phyloP scores from a whole-genome alignment of 2,113 vertebrate species.

The Dunckerocampus dactyliophorus region DNA sequence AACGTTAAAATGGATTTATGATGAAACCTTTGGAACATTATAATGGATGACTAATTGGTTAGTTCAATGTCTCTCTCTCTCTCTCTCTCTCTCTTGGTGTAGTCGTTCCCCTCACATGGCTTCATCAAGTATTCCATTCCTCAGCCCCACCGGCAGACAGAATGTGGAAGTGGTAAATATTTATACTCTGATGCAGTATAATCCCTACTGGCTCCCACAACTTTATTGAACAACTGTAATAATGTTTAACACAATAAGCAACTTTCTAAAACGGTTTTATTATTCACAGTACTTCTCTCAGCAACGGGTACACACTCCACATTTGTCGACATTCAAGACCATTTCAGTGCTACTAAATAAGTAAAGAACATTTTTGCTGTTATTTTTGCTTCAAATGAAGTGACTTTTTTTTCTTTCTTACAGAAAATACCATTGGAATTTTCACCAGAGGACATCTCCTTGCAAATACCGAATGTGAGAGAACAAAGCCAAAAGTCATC shows the following conservation, averaged over 20 bases:
- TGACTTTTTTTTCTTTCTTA: slow-evolving; percentile 32
- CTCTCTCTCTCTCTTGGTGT: slow-evolving; percentile 1
- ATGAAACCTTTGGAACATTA: too few relatives aligned
- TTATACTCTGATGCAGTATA: background rate
- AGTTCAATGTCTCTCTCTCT: background rate
- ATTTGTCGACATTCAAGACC: background rate
- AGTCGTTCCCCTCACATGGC: slow-evolving; percentile 53
- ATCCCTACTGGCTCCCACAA: background rate
- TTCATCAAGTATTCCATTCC: slow-evolving; percentile 73
- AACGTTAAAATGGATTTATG: too few relatives aligned
- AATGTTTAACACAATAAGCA: background rate
- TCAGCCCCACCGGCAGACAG: slow-evolving; percentile 70
- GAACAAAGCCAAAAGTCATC: background rate
- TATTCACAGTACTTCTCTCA: slow-evolving; percentile 65
- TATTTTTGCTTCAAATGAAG: slow-evolving; percentile 50
- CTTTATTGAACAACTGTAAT: background rate
- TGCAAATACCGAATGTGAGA: slow-evolving; percentile 62
- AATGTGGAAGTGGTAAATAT: slow-evolving; percentile 73
- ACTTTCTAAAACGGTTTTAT: slow-evolving; percentile 8
- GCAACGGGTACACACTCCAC: slow-evolving; percentile 55
- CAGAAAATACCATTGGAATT: slow-evolving; percentile 61
- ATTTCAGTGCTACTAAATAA: background rate
- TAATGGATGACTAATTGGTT: too few relatives aligned
- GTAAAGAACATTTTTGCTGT: background rate
- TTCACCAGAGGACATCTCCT: slow-evolving; percentile 49